These are phyloP conservation scores for Linnaemya vulpina DNA, from an alignment of 2,888 invertebrate species.

Conservation along the genomic window DNA sequence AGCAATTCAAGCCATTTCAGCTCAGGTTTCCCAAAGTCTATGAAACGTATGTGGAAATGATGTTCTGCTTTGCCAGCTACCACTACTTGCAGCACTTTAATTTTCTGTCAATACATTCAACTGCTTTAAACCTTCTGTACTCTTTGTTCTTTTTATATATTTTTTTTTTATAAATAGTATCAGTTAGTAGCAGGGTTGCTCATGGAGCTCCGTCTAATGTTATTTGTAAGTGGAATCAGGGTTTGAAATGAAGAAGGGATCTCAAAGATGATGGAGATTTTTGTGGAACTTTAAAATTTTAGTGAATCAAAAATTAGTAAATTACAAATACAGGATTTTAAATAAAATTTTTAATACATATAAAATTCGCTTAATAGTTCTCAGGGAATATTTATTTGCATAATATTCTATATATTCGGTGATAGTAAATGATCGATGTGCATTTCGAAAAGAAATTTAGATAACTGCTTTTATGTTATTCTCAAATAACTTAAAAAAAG, in stretches of 20 bases:
- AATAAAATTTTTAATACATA: too few relatives aligned
- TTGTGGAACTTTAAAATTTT: background rate
- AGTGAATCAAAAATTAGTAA: too few relatives aligned
- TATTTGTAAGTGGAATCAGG: background rate
- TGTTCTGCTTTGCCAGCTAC: conserved; percentile 33
- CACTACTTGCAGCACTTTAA: conserved; percentile 8
- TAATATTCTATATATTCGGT: too few relatives aligned
- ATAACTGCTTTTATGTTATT: too few relatives aligned
- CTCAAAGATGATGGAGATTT: background rate
- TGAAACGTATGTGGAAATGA: conserved; percentile 1
- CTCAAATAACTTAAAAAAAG: too few relatives aligned
- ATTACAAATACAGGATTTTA: too few relatives aligned
- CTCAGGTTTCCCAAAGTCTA: conserved; percentile 10
- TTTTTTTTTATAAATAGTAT: background rate
- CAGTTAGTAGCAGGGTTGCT: background rate
- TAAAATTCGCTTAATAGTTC: too few relatives aligned
- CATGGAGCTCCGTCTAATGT: background rate
- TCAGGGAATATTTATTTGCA: too few relatives aligned
- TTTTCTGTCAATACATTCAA: background rate
- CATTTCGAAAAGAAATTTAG: too few relatives aligned
- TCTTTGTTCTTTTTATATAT: background rate
- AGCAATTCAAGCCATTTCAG: conserved; percentile 5
- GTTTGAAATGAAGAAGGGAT: background rate
- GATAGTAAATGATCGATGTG: too few relatives aligned
- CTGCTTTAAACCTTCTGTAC: background rate